Percentiles rank a stretch among this genome's conserved stretches.
phyloP scores from a whole-genome alignment of 2,797 vertebrate genomes.

The Crax fasciolata region DNA sequence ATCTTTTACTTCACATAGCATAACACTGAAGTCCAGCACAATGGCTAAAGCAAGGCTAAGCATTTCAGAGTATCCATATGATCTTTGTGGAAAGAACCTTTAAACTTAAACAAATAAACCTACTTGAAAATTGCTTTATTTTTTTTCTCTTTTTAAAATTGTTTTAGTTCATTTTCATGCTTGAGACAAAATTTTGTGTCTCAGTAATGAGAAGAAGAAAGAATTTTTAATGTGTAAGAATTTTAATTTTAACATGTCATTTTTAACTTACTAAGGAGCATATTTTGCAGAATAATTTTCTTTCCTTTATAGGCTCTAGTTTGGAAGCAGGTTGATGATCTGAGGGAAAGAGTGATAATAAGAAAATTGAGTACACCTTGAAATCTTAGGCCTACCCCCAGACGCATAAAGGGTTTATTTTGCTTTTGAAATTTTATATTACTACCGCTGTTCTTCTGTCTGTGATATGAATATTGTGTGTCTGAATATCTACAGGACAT shows the following conservation, averaged over 20 bases:
- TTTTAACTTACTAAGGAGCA: conserved; percentile 23
- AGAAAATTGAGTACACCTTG: neutral
- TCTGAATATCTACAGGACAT: neutral
- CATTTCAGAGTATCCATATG: neutral
- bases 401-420: neutral
- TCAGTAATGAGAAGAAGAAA: conserved; percentile 1
- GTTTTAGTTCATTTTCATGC: neutral
- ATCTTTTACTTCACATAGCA: neutral
- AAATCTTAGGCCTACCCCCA: neutral
- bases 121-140: neutral
- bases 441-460: neutral
- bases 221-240: conserved; percentile 18
- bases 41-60: neutral
- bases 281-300: conserved; percentile 21
- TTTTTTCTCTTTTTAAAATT: neutral
- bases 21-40: neutral
- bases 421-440: conserved; percentile 23
- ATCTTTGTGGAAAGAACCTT: neutral
- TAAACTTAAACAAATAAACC: neutral
- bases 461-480: conserved; percentile 21
- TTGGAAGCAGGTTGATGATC: neutral
- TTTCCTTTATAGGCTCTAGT: conserved; percentile 27
- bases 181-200: conserved; percentile 20
- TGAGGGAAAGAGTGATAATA: neutral
- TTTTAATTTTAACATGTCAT: neutral